Base-by-base conservation (phyloP, 2,888 invertebrate species). In the Drosophila demipolita region DNA sequence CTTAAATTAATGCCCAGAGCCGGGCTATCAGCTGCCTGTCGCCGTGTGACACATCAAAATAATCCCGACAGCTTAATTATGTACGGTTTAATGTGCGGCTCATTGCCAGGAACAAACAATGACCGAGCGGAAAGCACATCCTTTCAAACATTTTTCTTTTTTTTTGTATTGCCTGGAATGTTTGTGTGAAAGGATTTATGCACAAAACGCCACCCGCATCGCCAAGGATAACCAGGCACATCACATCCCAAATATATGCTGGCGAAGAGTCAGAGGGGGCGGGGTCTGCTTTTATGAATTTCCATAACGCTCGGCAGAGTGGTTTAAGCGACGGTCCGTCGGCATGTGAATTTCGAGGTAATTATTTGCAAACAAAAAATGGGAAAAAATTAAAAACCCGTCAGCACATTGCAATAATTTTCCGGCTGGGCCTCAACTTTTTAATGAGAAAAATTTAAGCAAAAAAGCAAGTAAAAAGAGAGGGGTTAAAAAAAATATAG, bases 1-100 rank as follows among this genome's bases (percentile, higher is more conserved):
- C 89, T 89, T 89, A 87, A 87, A 87, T 84, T 66, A 89, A 84
- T 80, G 70, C 83, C 63, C 70, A 55, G 65, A 75, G 66, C 55
- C 58, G 55, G 82, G 77, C 85, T 88, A 90, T 87, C 87, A 89
- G 89, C 86, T 87, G 84, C 77, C 87, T 82, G 83, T 82, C 83
- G 88, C 83, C 85, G 88, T 86, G 89, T 89, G 85, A 90, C 90
- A 90, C 87, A 90, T 91, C 90, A 90, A 83, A 82, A 86, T 91
- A 91, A 91, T 91, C 91, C 90, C 89, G 88, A 91, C 91, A 91
- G 91, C 91, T 91, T 91, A 91, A 91, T 91, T 91, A 91, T 91
- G 91, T 85, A 83, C 85, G 84, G 78, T 82, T 82, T 87, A 75
- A 82, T 83, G 69, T 75, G 75, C 78, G 73, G 83, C 89, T 88